Conservation (phyloP, 2,888 invertebrate genomes). For the Esperia sulphurella region DNA sequence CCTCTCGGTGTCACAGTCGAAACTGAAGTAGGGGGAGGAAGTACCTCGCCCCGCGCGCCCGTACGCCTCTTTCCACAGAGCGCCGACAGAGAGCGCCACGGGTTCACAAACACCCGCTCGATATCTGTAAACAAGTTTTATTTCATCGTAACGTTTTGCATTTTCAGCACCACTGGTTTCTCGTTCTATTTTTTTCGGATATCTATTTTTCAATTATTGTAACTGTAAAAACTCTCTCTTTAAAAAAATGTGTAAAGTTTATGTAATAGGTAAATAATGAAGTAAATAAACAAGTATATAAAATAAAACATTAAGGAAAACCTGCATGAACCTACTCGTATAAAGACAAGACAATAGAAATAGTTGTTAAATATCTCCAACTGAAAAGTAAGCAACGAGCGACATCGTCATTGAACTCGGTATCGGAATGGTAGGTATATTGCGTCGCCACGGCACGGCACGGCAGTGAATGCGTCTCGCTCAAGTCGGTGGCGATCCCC, state of each 20-base stretch:
- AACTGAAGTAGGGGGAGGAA: slow-evolving; percentile 72
- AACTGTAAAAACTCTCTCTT: too few species aligned
- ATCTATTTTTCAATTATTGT: background rate
- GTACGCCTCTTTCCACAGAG: slow-evolving; percentile 34
- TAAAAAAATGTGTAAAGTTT: background rate
- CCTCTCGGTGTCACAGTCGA: slow-evolving; percentile 36
- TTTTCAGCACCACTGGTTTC: slow-evolving; percentile 15
- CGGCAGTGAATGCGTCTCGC: slow-evolving; percentile 53
- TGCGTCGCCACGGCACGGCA: slow-evolving; percentile 38
- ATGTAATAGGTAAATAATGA: background rate
- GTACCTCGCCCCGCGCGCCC: slow-evolving; percentile 62
- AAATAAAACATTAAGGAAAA: background rate
- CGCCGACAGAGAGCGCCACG: slow-evolving; percentile 72
- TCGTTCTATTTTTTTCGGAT: background rate
- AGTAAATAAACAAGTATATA: background rate
- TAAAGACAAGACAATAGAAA: background rate
- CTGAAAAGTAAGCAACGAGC: slow-evolving; percentile 30
- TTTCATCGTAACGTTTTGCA: slow-evolving; percentile 52
- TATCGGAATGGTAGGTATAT: slow-evolving; percentile 65
- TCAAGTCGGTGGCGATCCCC: slow-evolving; percentile 49
- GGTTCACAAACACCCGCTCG: slow-evolving; percentile 65
- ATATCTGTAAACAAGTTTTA: slow-evolving; percentile 77
- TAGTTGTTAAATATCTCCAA: slow-evolving; percentile 22
- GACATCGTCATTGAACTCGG: slow-evolving; percentile 45
- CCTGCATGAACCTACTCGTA: background rate